phyloP scores from a whole-genome alignment of 2,113 vertebrate genomes.

The Leucopsar rothschildi region DNA sequence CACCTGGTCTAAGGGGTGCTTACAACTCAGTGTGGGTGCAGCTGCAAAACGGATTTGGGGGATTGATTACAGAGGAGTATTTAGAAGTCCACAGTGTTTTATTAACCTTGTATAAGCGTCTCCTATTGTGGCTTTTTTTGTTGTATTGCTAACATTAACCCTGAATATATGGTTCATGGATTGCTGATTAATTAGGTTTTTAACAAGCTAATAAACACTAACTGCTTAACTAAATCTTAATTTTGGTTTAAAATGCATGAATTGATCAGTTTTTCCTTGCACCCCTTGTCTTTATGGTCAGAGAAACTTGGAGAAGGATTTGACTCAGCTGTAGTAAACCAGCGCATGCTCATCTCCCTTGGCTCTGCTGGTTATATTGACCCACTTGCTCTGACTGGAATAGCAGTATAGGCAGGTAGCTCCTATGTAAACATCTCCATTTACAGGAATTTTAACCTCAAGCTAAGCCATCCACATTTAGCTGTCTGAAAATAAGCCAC shows the following conservation, averaged over 20 bases:
- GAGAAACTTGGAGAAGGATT: not conserved
- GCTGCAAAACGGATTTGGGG: not conserved
- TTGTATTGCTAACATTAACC: not conserved
- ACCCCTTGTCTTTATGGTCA: not conserved
- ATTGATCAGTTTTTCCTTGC: not conserved
- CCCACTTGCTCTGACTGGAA: not conserved
- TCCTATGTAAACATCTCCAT: not conserved
- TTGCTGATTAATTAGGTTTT: not conserved
- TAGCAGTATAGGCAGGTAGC: not conserved
- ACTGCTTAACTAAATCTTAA: not conserved
- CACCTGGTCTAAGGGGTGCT: no score
- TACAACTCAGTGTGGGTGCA: fast-evolving
- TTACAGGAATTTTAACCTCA: not conserved
- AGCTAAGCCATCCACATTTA: not conserved
- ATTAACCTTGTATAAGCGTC: not conserved
- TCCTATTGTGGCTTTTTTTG: not conserved
- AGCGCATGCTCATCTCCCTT: not conserved
- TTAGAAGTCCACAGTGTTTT: not conserved
- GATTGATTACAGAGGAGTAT: not conserved
- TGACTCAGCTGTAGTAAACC: fast-evolving
- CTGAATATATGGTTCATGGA: not conserved
- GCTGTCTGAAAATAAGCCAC: not conserved
- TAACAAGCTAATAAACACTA: not conserved
- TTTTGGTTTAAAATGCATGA: not conserved
- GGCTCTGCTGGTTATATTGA: not conserved